Base-by-base conservation (phyloP, 2,888 invertebrate species). In the Onthophagus sagittarius region DNA sequence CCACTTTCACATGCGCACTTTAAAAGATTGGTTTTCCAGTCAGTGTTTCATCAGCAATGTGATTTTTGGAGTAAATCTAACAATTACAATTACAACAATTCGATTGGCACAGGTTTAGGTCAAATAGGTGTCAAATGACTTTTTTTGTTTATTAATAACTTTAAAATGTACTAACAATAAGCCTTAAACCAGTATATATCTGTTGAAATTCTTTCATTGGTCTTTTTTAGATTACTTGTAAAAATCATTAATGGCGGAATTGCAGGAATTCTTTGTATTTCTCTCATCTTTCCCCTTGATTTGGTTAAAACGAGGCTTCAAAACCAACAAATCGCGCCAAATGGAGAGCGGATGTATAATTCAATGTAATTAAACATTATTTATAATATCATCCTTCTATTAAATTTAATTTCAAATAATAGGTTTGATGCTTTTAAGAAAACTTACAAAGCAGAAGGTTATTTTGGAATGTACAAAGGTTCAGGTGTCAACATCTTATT, bases 241-340 rank as follows among this genome's bases (percentile, higher is more conserved):
- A 98, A 99, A 88, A 93, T 99, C 77, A 89, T 99, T 78, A 99
- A 99, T 89, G 99, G 99, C 77, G 98, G 98, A 71, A 97, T 99
- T 79, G 99, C 99, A 1, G 99, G 99, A 63, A 93, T 99, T 76
- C 96, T 99, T 81, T 99, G 99, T n/a, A 99, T 99, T 63, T 94
- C 96, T 7, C 95, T 98, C 83, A 98, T 99, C 62, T 99, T 99
- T 83, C 99, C 99, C 0, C 87, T 99, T 82, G 99, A 99, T 87
- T 89, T 99, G 81, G 98, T 99, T 71, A 99, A 99, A 88, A 99
- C 99, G 0, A 89, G 99, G 65, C 88, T 99, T 77, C 99, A 99
- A 87, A 99, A 98, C 86, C 99, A 99, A 87, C 93, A 95, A 80
- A 86, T 94, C 75, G 94, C 96, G 0, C 93, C 96, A 72, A 92